Conservation (phyloP, 2,113 vertebrate genomes). For the Opisthocomus hoazin region DNA sequence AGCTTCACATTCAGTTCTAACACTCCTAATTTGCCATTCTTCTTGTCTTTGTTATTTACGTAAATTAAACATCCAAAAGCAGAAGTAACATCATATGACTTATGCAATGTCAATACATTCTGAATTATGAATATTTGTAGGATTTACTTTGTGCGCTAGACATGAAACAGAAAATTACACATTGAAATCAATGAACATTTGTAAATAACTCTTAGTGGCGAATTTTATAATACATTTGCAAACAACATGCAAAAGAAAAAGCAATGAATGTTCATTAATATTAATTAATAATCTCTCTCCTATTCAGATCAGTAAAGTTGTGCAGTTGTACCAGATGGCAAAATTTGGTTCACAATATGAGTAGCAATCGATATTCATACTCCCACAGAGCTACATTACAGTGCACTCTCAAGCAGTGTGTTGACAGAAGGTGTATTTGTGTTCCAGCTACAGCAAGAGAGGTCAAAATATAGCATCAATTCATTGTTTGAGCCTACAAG, state of each 20-base stretch:
- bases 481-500: not conserved
- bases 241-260: not conserved
- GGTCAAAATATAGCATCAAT: not conserved
- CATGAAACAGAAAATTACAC: conserved; percentile 10
- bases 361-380: not conserved
- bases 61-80: not conserved
- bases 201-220: not conserved
- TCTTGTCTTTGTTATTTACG: not conserved
- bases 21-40: not conserved
- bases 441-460: not conserved
- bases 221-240: not conserved
- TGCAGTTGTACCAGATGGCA: conserved; percentile 33
- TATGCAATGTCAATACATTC: not conserved
- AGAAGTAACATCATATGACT: conserved; percentile 8
- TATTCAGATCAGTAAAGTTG: not conserved
- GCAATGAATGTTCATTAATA: not conserved
- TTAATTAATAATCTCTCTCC: not conserved
- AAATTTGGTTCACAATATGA: conserved; percentile 41
- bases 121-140: conserved; percentile 36
- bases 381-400: not conserved
- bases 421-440: not conserved
- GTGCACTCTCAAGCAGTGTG: not conserved
- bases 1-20: not conserved
- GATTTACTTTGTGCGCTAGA: not conserved
- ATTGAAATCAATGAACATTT: conserved; percentile 25